Evolutionary conservation across 2,113 vertebrate species (phyloP), one percentile per base, ranked within the genome.

Genomic region (Sarotherodon lohbergeri): DNA sequence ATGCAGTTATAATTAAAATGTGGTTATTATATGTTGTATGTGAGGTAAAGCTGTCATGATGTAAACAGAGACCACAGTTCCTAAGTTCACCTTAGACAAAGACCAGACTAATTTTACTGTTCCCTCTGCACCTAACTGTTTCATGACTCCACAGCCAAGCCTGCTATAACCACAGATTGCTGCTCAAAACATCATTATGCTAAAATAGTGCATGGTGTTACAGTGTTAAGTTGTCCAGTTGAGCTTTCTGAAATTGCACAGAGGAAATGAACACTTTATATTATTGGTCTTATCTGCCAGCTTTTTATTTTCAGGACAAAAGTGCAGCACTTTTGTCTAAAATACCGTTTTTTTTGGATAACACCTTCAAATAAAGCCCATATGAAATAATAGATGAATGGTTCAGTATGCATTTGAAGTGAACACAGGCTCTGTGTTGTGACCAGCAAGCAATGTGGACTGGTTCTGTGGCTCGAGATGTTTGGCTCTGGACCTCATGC

Each of bases 401-500:
- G 52, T 86, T 90, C 63, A 81, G 88, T 87, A 85, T 92, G 78
- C 14, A 84, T 81, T 85, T 84, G 13, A 88, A 84, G 57, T 86
- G 82, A 91, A 91, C 82, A 86, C 84, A 84, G 86, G 24, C 78
- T 89, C 90, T 91, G 89, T 93, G 82, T 89, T 6, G 22, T 89
- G 79, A 59, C 82, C 76, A 57, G 9, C 46, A 36, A 89, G 82
- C 61, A 11, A 85, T 78, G 85, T 71, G 79, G 87, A 87, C 89
- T 89, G 92, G 86, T 90, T 94, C 82, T 93, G 92, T 89, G 87
- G 92, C 86, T 93, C 76, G 56, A 83, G 83, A 89, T 92, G 86
- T 91, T 90, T 95, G 92, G 91, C 94, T 92, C 83, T 83, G 87
- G 89, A 93, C 91, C 95, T 88, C 91, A 90, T 90, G 81, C 92